These are phyloP conservation scores for Lumbricus terrestris DNA, from an alignment of 2,888 invertebrate genomes.

Conservation along the genomic window DNA sequence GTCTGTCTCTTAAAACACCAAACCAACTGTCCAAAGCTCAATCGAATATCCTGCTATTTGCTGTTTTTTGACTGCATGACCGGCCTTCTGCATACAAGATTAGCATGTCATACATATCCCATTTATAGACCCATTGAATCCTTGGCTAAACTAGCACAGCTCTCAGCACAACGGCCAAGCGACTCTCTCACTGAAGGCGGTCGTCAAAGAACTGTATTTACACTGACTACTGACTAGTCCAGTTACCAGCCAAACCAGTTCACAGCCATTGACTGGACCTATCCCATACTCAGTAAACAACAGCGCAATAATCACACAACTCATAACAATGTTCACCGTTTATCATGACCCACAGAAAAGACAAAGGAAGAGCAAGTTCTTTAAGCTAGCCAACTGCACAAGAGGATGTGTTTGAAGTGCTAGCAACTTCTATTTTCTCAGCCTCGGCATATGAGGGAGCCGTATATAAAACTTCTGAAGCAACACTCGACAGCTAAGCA, in stretches of 20 bases:
- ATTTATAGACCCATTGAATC: not conserved
- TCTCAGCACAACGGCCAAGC: not conserved
- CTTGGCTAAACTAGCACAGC: not conserved
- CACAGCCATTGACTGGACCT: not conserved
- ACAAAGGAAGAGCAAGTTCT: too few species aligned
- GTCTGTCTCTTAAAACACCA: not conserved
- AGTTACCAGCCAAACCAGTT: not conserved
- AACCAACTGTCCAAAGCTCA: not conserved
- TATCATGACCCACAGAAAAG: too few species aligned
- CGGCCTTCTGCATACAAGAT: not conserved
- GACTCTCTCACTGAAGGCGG: not conserved
- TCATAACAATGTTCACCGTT: too few species aligned
- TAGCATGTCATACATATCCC: not conserved
- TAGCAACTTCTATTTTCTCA: too few species aligned
- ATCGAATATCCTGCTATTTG: not conserved
- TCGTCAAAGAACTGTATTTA: not conserved
- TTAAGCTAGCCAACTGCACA: too few species aligned
- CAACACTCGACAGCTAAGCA: too few species aligned
- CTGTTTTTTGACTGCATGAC: not conserved
- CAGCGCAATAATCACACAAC: not conserved
- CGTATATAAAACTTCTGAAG: too few species aligned
- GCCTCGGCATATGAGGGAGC: too few species aligned
- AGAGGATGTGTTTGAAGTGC: too few species aligned
- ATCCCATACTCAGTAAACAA: not conserved
- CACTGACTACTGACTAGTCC: not conserved